Percentiles rank a stretch among this genome's conserved stretches.
Conservation (phyloP, 2,113 vertebrate species). For the Ciconia stormi region DNA sequence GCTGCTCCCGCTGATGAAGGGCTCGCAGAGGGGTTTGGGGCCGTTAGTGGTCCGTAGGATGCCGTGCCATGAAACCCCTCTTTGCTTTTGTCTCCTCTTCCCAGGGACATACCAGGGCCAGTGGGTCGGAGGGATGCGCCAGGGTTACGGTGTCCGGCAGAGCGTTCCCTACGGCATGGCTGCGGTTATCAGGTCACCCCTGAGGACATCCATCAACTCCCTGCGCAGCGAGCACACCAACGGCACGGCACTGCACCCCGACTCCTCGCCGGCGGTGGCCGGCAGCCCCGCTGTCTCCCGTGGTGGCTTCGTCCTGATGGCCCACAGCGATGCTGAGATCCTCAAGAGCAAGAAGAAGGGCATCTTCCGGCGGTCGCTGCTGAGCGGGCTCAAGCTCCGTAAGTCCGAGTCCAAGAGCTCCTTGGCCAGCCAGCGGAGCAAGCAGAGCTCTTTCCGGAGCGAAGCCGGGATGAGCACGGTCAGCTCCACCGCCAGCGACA, state of each 20-base stretch:
- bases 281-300: conserved; percentile 89
- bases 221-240: conserved; percentile 96
- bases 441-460: conserved; percentile 98
- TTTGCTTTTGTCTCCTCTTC: background rate
- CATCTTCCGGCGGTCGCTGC: conserved; percentile 92
- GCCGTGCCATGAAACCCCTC: background rate
- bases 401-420: conserved; percentile 97
- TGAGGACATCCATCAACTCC: conserved; percentile 98
- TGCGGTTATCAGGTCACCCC: conserved; percentile 93
- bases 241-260: conserved; percentile 81
- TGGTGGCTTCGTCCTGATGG: conserved; percentile 90
- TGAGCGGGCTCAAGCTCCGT: conserved; percentile 93
- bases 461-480: conserved; percentile 97
- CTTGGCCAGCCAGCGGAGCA: conserved; percentile 96
- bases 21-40: accelerated
- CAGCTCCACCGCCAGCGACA: conserved; percentile 93
- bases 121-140: conserved; percentile 95
- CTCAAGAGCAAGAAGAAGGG: conserved; percentile 92
- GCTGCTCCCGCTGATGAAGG: accelerated
- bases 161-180: conserved; percentile 98
- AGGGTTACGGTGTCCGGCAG: conserved; percentile 95
- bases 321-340: conserved; percentile 88
- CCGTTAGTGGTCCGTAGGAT: accelerated
- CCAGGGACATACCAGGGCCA: conserved; percentile 96
- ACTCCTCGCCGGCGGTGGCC: conserved; percentile 81